These are phyloP conservation scores for Achroia grisella DNA, from an alignment of 1,140 invertebrate species.

Conservation along the genomic window DNA sequence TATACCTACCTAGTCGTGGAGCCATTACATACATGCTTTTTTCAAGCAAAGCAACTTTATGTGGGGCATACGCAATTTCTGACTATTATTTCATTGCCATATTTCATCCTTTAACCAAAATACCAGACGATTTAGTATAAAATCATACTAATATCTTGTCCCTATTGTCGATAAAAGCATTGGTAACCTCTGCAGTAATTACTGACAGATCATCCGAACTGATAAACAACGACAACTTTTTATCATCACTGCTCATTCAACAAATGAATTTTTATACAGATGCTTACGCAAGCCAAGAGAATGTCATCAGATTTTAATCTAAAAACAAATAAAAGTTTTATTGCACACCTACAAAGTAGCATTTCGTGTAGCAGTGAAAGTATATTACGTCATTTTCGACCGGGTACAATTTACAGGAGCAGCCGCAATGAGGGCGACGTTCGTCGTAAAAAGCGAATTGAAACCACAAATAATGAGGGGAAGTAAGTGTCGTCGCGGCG, in stretches of 20 bases:
- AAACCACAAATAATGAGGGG: conserved; percentile 65
- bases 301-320: background rate
- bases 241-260: conserved; percentile 13
- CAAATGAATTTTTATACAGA: conserved; percentile 16
- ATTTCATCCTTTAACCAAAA: too few species aligned
- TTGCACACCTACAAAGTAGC: background rate
- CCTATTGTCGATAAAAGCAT: too few species aligned
- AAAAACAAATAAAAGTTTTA: background rate
- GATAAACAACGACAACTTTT: conserved; percentile 12
- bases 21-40: too few species aligned
- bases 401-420: conserved; percentile 27
- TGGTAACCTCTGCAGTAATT: background rate
- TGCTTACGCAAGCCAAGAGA: conserved; percentile 1
- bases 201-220: conserved; percentile 2
- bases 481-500: conserved; percentile 48
- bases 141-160: too few species aligned
- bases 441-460: conserved; percentile 67
- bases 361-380: background rate
- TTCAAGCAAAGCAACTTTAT: too few species aligned
- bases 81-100: too few species aligned
- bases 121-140: too few species aligned
- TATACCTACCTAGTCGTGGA: too few species aligned
- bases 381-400: conserved; percentile 38
- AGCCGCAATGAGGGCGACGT: conserved; percentile 40
- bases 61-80: too few species aligned